Base-by-base conservation (phyloP, 1,140 invertebrate genomes). In the Charaxes varanes region DNA sequence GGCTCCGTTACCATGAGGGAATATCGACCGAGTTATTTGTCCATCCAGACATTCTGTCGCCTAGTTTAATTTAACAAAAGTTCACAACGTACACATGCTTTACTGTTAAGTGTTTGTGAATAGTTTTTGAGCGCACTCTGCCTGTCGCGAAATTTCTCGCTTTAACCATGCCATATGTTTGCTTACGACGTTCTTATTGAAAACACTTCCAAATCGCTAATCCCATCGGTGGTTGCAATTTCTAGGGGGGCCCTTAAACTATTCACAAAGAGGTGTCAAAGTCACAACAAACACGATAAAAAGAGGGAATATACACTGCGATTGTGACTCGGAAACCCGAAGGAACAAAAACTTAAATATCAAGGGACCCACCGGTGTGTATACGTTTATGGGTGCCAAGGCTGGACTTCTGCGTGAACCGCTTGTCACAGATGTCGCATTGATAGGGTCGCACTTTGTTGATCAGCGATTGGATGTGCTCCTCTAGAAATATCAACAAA, bases 361-460 rank as follows among this genome's bases (percentile, higher is more conserved):
- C 61, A 78, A 78, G 77, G 72, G 77, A 85, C 83, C 81, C 77
- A 85, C 92, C 92, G 37, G 91, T 93, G 73, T 94, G 93, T 62
- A 92, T 92, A 56, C 92, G 86, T 81, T 93, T 93, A 86, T 95
- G 93, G 66, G 93, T 93, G 85, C 93, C 90, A 53, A 92, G 81
- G 77, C 90, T 92, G 60, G 90, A 91, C 85, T 92, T 93, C 74
- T 92, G 90, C 37, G 90, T 91, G 82, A 92, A 93, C 71, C 90
- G 85, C 76, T 91, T 92, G 65, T 91, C 86, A 76, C 91, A 92
- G 60, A 90, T 84, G 63, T 91, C 89, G 81, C 93, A 95, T 82
- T 90, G 87, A 83, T 91, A 94, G 15, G 93, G 92, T 49, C 89
- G 84, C 73, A 85, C 84, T 82, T 88, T 88, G 74, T 88, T 87